Percentiles rank a stretch among this genome's conserved stretches.
Evolutionary conservation across 2,888 invertebrate genomes (phyloP).

Genomic region (Hydriomena furcata): DNA sequence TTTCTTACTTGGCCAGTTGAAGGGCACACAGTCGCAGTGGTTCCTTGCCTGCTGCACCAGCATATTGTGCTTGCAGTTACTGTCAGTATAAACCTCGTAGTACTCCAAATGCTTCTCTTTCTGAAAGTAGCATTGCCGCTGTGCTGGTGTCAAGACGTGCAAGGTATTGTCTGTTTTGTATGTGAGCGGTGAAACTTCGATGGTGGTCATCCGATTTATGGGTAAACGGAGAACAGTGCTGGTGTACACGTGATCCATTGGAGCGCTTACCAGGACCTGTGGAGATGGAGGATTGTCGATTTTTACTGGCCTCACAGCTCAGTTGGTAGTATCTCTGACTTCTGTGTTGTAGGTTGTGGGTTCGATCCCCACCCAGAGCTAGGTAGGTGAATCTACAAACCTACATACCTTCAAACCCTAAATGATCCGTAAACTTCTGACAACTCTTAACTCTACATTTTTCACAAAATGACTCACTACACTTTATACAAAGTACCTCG

Average conservation of each 20-base stretch:
- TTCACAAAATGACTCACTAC: too few relatives aligned
- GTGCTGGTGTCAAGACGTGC: conserved; percentile 54
- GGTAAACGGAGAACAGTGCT: conserved; percentile 72
- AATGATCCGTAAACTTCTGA: too few relatives aligned
- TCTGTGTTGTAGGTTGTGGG: too few relatives aligned
- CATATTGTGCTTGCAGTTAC: conserved; percentile 80
- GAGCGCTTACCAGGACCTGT: conserved; percentile 70
- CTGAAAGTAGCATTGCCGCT: conserved; percentile 74
- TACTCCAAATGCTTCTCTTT: conserved; percentile 65
- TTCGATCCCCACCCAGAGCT: too few relatives aligned
- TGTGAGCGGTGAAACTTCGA: conserved; percentile 70
- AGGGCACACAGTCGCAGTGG: conserved; percentile 73
- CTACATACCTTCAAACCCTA: too few relatives aligned
- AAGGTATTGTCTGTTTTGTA: conserved; percentile 68
- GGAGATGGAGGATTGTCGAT: background rate
- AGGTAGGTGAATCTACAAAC: too few relatives aligned
- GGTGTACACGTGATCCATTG: conserved; percentile 71
- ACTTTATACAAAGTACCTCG: too few relatives aligned
- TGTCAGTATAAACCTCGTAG: conserved; percentile 78
- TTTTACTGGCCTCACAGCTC: too few relatives aligned
- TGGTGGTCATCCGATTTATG: conserved; percentile 73
- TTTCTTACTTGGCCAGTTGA: conserved; percentile 75
- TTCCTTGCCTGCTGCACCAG: conserved; percentile 70
- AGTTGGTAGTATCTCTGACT: background rate
- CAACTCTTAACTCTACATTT: too few relatives aligned